Conservation (phyloP, 2,113 vertebrate species). For the Emydura subglobosa region DNA sequence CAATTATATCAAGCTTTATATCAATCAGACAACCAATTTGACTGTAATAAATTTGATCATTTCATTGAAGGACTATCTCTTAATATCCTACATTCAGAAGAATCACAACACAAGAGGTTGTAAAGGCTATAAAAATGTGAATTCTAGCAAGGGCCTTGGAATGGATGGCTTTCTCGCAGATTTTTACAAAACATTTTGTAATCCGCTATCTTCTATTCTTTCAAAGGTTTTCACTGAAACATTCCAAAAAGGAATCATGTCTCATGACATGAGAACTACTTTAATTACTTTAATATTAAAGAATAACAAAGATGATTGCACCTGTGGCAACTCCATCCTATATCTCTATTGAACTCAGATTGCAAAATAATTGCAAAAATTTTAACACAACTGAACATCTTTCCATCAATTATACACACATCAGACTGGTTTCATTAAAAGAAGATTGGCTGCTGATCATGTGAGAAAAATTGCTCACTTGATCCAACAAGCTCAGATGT, state of each 20-base stretch:
- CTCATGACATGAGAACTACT: background rate
- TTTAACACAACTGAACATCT: background rate
- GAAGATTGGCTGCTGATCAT: background rate
- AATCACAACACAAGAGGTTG: background rate
- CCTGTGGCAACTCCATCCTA: background rate
- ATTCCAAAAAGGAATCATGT: background rate
- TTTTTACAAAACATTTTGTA: too few relatives aligned
- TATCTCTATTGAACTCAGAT: background rate
- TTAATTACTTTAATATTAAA: background rate
- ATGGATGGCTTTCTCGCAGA: too few relatives aligned
- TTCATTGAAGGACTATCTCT: background rate
- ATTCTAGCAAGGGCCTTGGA: background rate
- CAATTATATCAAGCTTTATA: background rate
- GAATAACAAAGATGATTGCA: background rate
- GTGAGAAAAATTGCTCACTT: background rate
- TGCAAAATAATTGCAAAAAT: background rate
- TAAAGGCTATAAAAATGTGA: background rate
- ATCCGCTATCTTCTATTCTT: background rate
- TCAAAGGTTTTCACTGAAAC: background rate
- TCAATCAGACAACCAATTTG: background rate
- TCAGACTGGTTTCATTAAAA: background rate
- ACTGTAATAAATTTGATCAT: background rate
- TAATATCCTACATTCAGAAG: background rate
- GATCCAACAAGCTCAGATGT: background rate
- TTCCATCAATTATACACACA: background rate